Conservation (phyloP, 2,888 invertebrate genomes). For the Apoda limacodes region DNA sequence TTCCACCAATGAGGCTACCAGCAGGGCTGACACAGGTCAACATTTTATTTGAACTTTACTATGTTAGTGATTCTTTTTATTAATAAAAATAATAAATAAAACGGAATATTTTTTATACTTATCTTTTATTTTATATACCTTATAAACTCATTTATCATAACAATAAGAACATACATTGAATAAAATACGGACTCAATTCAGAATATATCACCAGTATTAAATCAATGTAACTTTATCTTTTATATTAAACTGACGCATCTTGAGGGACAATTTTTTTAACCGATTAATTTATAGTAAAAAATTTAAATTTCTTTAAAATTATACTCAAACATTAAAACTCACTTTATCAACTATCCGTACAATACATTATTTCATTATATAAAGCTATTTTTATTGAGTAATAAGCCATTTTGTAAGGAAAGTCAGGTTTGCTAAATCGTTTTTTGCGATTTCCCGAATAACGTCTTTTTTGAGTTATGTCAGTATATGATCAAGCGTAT, state of each 20-base stretch:
- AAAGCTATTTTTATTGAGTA: constrained; percentile 4
- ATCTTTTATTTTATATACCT: too few species aligned
- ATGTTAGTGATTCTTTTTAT: constrained; percentile 5
- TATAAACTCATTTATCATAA: constrained; percentile 5
- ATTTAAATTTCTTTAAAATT: too few species aligned
- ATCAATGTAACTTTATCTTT: constrained; percentile 3
- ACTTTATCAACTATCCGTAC: constrained; percentile 5
- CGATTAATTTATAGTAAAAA: too few species aligned
- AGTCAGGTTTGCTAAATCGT: too few species aligned
- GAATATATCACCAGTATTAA: constrained; percentile 4
- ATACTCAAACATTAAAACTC: too few species aligned
- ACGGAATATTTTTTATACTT: constrained; percentile 5
- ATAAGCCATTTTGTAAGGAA: constrained; percentile 4
- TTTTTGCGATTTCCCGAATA: too few species aligned
- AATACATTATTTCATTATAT: constrained; percentile 6
- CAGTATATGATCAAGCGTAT: constrained; percentile 6
- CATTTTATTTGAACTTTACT: too few species aligned
- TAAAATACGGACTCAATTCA: constrained; percentile 5
- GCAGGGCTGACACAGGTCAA: too few species aligned
- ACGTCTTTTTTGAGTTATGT: constrained; percentile 3
- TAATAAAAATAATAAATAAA: constrained; percentile 5
- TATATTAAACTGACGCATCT: too few species aligned
- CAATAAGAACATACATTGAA: constrained; percentile 5
- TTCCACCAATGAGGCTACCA: too few species aligned
- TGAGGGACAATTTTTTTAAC: too few species aligned